Evolutionary conservation across 2,113 vertebrate genomes (phyloP), one percentile per base, ranked within the genome.

Genomic region (Boleophthalmus pectinirostris): DNA sequence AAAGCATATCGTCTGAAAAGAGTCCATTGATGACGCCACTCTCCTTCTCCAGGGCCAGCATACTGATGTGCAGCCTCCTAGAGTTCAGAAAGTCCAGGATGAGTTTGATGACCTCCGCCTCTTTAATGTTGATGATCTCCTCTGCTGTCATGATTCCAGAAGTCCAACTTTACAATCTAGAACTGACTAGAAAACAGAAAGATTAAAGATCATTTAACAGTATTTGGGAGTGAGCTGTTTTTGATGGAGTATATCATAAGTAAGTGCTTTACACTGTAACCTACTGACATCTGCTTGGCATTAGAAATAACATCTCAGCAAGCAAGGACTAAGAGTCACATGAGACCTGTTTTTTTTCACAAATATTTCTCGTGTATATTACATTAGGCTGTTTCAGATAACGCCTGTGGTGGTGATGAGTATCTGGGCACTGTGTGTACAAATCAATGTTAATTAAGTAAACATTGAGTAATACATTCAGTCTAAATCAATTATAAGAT

Each of bases 1-100:
- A 99, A 74, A 99, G 96, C 98, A 99, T 99, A 83, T 99, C 98
- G 75, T 99, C 98, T 24, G 97, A 99, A 91, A 96, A 99, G 12
- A 99, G 94, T 13, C 98, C 98, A 73, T 99, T 99, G 70, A 99
- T 99, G 79, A 99, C 94, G 0, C 98, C 97, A 0, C 98, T 98
- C 90, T 99, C 98, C 81, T 97, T 97, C 88, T 99, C 98, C 57
- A 99, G 92, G 1, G 97, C 96, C 89, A 99, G 82, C 98, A 98
- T 99, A 80, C 97, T 98, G 86, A 99, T 98, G 83, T 99, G 98
- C 78, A 99, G 95, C 91, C 96, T 98, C 87, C 96, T 95, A 78
- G 95, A 95, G 93, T 95, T 96, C 79, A 99, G 93, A 86, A 99
- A 99, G 90, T 99, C 98, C 80, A 99, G 89, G 79, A 99, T 96